Base-by-base conservation (phyloP, 1,140 invertebrate species). In the Fopius arisanus region DNA sequence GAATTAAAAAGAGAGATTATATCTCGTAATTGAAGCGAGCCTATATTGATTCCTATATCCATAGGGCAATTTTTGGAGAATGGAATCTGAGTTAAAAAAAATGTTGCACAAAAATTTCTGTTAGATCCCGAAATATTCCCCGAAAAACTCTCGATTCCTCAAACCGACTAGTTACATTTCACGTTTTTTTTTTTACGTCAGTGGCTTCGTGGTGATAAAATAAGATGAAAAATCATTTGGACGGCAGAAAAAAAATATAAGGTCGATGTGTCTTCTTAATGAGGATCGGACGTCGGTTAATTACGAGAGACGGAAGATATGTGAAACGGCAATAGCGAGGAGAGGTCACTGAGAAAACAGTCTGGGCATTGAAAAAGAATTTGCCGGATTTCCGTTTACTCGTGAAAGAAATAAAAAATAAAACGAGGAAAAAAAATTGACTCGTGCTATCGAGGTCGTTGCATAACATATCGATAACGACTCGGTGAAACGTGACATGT, bases 341-440 rank as follows among this genome's bases (percentile, higher is more conserved):
- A 59, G 23, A 59, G 54, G 12, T 9, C 54, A 73, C 63, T 66
- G 76, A 79, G 79, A 80, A 80, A 80, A 78, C 77, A 72, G 66
- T 77, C 79, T 79, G 75, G 78, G 75, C 29, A 33, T 65, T 65
- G 62, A 65, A 77, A 83, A 83, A 84, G 80, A 84, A 83, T 84
- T 76, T 79, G 78, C 82, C 83, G 81, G 83, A 83, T 84, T 83
- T 84, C 83, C 83, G 83, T 78, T 79, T 76, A 76, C 14, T 69
- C 74, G 79, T 75, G 79, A 78, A 78, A 75, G 80, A 65, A 33
- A 33, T n/a, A 29, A 29, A 16, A 7, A 29, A 31, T n/a, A 33
- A 33, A 14, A 31, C 1, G 19, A 29, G 5, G 28, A 63, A 31
- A 29, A 33, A 65, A 65, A 65, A 14, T 16, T 14, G 12, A 33